Evolutionary conservation across 2,888 invertebrate genomes (phyloP), one percentile per base, ranked within the genome.

Genomic region (Urechis unicinctus): DNA sequence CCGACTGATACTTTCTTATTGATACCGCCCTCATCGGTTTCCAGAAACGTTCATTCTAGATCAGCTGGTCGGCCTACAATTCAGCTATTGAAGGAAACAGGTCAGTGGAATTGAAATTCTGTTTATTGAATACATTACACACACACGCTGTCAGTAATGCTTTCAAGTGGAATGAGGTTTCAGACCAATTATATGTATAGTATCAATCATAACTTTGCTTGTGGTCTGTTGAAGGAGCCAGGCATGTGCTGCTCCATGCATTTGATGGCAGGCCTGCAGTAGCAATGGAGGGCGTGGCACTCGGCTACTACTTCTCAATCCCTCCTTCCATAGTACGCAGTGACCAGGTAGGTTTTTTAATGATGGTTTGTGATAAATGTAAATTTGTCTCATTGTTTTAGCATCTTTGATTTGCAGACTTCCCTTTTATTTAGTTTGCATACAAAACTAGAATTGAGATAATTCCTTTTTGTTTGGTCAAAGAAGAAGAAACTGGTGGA

Each of bases 11-110:
- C n/a, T n/a, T n/a, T n/a, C n/a, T n/a, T n/a, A n/a, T n/a, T n/a
- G n/a, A n/a, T n/a, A n/a, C n/a, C n/a, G n/a, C n/a, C n/a, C n/a
- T n/a, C n/a, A n/a, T n/a, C n/a, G n/a, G 24, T 29, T 53, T 51
- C 29, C 53, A 79, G 79, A 53, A 80, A 78, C 67, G 77, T 79
- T 0, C 80, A 80, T 56, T 80, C 80, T 3, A 66, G 80, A 50
- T 78, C 78, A 21, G 78, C 79, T 2, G 79, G 79, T 3, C 66
- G 68, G 52, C 77, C 74, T 6, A 72, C 77, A 1, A 74, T 80
- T 21, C 65, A 71, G 9, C 61, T 73, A 21, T 64, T 80, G 13
- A 70, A 67, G 51, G 73, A 76, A 57, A 62, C 67, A 53, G 69
- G 72, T 72, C 59, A 41, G 56, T 42, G 22, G n/a, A n/a, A n/a